A percentile compares a stretch with the other conserved stretches of the same genome.
These are phyloP conservation scores for Drosophila mulleri DNA, from an alignment of 2,888 invertebrate species.

Conservation along the genomic window DNA sequence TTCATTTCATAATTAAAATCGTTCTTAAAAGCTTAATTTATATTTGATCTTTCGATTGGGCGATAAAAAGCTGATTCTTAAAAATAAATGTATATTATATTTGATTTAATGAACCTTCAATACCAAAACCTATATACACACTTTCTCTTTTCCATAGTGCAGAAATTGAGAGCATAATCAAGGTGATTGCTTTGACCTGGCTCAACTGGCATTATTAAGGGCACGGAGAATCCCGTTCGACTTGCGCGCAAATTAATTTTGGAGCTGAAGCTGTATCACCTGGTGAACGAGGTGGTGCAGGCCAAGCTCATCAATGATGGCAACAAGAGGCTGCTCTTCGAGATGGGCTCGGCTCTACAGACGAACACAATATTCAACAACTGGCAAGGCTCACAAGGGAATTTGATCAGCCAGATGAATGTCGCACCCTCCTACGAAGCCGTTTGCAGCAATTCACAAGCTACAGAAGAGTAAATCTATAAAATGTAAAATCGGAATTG, in stretches of 20 bases:
- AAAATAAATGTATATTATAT: no score
- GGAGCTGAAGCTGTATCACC: slow-evolving; percentile 17
- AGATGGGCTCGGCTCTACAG: slow-evolving; percentile 31
- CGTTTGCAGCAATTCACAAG: background rate
- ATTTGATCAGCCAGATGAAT: background rate
- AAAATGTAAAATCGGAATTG: no score
- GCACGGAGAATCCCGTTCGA: background rate
- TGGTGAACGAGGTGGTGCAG: slow-evolving; percentile 41
- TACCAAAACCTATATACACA: background rate
- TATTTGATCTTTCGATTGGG: no score
- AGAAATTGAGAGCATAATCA: background rate
- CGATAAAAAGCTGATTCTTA: no score
- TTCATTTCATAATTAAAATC: no score
- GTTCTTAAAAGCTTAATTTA: no score
- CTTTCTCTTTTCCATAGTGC: background rate
- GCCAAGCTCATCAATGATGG: background rate
- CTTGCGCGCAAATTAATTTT: slow-evolving; percentile 19
- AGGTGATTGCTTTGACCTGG: slow-evolving; percentile 1
- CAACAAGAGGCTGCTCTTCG: slow-evolving; percentile 15
- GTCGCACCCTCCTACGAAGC: background rate
- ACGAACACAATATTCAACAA: slow-evolving; percentile 11
- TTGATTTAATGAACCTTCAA: background rate
- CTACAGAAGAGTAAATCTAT: background rate
- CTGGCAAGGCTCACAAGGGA: background rate
- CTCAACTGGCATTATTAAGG: accelerated